These are phyloP conservation scores for Drosophila phalerata DNA, from an alignment of 2,888 invertebrate genomes.

Conservation along the genomic window DNA sequence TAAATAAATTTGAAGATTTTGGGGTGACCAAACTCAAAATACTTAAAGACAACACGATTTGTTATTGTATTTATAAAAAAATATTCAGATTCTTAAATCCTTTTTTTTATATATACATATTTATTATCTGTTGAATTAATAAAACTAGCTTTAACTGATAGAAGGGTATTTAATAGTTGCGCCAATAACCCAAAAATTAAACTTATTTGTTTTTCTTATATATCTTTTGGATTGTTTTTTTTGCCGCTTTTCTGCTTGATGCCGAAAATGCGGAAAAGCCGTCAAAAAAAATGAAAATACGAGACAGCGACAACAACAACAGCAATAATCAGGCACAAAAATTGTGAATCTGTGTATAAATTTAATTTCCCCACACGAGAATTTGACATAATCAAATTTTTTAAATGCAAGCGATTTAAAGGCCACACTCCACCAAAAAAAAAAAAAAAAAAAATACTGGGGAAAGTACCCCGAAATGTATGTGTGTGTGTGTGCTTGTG, in stretches of 20 bases:
- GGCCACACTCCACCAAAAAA: slow-evolving; percentile 29
- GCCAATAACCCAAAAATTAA: background rate
- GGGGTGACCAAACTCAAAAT: background rate
- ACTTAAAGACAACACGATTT: background rate
- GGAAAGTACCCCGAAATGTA: slow-evolving; percentile 15
- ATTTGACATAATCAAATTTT: slow-evolving; percentile 80
- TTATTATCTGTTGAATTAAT: background rate
- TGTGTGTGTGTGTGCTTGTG: background rate
- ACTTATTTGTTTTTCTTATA: slow-evolving; percentile 15
- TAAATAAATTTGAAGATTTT: background rate
- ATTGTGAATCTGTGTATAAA: slow-evolving; percentile 76
- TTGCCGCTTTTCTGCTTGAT: slow-evolving; percentile 51
- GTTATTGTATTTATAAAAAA: background rate
- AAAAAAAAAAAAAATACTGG: background rate
- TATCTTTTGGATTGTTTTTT: slow-evolving; percentile 27
- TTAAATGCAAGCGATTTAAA: slow-evolving; percentile 78
- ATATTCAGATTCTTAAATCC: background rate
- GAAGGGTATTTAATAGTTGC: slow-evolving; percentile 13
- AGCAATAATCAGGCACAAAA: slow-evolving; percentile 38
- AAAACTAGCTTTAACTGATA: background rate
- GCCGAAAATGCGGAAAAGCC: slow-evolving; percentile 74
- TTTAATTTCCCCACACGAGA: slow-evolving; percentile 72
- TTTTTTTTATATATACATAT: background rate
- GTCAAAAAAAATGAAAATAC: slow-evolving; percentile 69
- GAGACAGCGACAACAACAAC: slow-evolving; percentile 32